Evolutionary conservation across 2,113 vertebrate genomes (phyloP).

Genomic region (Lasiurus cinereus): DNA sequence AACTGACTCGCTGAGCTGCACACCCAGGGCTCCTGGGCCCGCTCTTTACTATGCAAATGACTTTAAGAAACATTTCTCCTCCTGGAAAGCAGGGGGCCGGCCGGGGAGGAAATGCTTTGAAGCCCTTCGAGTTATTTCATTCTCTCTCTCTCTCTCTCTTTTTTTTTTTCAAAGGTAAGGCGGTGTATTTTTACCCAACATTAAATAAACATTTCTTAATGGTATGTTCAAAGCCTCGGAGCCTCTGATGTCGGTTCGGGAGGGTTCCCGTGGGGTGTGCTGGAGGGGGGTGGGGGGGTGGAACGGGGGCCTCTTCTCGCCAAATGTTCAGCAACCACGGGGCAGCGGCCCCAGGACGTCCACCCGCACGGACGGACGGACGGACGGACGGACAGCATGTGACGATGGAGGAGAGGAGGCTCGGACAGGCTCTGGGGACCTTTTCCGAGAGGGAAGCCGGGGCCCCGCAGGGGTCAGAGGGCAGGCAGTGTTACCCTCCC

Average conservation of each 20-base stretch:
- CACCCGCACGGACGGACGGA: rapidly evolving
- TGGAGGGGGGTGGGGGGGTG: neutral
- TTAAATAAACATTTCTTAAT: slow-evolving; percentile 76
- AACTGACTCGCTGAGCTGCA: slow-evolving; percentile 44
- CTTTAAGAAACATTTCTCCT: slow-evolving; percentile 73
- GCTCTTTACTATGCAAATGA: slow-evolving; percentile 72
- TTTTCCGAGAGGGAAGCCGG: neutral
- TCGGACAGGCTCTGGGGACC: neutral
- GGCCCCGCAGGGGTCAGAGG: neutral
- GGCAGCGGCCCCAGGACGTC: neutral
- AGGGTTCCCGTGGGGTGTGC: slow-evolving; percentile 35
- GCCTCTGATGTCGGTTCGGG: slow-evolving; percentile 60
- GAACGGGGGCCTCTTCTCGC: neutral
- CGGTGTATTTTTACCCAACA: slow-evolving; percentile 76
- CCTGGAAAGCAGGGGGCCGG: slow-evolving; percentile 73
- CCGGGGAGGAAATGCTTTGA: slow-evolving; percentile 79
- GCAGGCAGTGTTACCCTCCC: neutral
- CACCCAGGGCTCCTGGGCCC: neutral
- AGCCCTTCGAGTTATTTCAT: slow-evolving; percentile 68
- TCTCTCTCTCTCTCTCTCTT: neutral
- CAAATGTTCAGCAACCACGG: neutral
- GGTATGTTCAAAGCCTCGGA: slow-evolving; percentile 72
- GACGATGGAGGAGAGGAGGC: neutral
- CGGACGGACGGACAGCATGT: rapidly evolving
- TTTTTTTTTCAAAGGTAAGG: slow-evolving; percentile 69